Percentiles rank a stretch among this genome's conserved stretches.
phyloP scores from a whole-genome alignment of 2,888 invertebrate genomes.

The Melinaea marsaeus region DNA sequence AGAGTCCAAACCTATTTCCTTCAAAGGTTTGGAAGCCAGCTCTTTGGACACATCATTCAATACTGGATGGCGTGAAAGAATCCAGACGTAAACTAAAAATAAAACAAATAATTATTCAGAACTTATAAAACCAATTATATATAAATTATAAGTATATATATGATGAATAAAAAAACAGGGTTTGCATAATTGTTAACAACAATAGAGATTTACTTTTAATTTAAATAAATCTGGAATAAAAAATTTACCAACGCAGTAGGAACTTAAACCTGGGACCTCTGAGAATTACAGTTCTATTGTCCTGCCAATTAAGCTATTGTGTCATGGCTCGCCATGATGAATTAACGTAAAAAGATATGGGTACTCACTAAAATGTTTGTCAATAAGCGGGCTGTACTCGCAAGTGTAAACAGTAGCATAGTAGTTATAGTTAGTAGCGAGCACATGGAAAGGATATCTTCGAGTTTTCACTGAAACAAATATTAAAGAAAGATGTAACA shows the following conservation, averaged over 20 bases:
- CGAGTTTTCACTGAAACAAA: slow-evolving; percentile 47
- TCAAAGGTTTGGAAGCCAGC: slow-evolving; percentile 50
- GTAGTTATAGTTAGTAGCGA: slow-evolving; percentile 60
- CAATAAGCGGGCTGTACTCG: slow-evolving; percentile 54
- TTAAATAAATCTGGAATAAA: too few species aligned
- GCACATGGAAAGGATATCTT: slow-evolving; percentile 51
- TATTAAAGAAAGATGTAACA: too few species aligned
- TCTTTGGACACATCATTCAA: slow-evolving; percentile 60
- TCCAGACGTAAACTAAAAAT: slow-evolving; percentile 66
- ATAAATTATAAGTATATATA: slow-evolving; percentile 6
- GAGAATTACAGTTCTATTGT: too few species aligned
- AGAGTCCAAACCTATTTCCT: slow-evolving; percentile 44
- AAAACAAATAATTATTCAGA: slow-evolving; percentile 11
- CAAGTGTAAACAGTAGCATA: slow-evolving; percentile 62
- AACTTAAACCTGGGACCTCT: too few species aligned
- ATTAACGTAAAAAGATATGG: too few species aligned
- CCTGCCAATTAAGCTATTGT: too few species aligned
- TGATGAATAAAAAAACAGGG: background rate
- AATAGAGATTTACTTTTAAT: too few species aligned
- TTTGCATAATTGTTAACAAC: too few species aligned
- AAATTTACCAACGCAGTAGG: too few species aligned
- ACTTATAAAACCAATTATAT: too few species aligned
- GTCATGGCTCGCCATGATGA: too few species aligned
- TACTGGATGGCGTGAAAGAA: slow-evolving; percentile 53
- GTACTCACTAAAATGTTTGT: slow-evolving; percentile 63